These are phyloP conservation scores for Tamias sibiricus DNA, from an alignment of 2,113 vertebrate species.

Conservation along the genomic window DNA sequence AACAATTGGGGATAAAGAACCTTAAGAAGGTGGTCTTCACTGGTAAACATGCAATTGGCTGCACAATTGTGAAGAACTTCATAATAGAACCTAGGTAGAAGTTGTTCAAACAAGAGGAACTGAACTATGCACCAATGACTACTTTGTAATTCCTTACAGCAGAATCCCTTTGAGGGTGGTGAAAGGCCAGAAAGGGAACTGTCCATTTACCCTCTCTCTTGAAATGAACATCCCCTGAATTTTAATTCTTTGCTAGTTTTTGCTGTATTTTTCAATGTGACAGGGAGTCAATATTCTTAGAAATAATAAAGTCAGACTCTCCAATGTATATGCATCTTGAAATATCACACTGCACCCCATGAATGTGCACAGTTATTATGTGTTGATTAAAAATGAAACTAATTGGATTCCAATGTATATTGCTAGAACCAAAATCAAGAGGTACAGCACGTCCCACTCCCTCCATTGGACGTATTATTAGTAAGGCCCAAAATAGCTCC, in stretches of 20 bases:
- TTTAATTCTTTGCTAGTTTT: neutral
- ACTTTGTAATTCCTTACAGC: neutral
- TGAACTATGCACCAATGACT: neutral
- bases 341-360: neutral
- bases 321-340: neutral
- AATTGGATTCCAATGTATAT: neutral
- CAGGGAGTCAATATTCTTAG: neutral
- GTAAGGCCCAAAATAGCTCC: neutral
- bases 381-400: neutral
- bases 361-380: neutral
- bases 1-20: neutral
- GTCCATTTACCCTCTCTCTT: neutral
- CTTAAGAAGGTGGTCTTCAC: neutral
- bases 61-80: neutral
- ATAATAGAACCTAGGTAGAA: neutral
- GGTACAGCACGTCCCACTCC: neutral
- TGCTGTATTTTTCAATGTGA: neutral
- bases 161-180: neutral
- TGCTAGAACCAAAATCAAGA: neutral
- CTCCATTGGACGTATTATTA: neutral
- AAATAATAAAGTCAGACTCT: neutral
- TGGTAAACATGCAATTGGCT: neutral
- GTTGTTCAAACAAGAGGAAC: neutral
- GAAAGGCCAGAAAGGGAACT: neutral
- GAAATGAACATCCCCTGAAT: neutral